A percentile compares a stretch with the other conserved stretches of the same genome.
Evolutionary conservation across 2,888 invertebrate genomes (phyloP).

Genomic region (Vesta saturnalis): DNA sequence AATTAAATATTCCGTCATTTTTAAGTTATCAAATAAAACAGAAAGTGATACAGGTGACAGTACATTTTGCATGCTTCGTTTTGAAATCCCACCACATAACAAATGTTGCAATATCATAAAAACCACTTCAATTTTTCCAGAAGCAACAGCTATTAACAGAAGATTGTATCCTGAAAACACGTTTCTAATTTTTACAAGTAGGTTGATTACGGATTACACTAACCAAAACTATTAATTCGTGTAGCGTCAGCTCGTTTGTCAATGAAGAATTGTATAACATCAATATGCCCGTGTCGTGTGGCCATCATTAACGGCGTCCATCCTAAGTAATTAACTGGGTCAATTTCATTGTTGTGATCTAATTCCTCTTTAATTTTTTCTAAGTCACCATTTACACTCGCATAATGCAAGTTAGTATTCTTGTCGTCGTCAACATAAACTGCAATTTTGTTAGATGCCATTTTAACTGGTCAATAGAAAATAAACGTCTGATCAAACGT

Average conservation of each 20-base stretch:
- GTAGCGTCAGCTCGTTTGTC: constrained; percentile 55
- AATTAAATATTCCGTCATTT: constrained; percentile 53
- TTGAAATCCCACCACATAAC: constrained; percentile 55
- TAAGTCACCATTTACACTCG: constrained; percentile 50
- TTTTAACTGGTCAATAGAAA: no score
- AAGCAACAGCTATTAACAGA: constrained; percentile 54
- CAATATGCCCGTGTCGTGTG: constrained; percentile 52
- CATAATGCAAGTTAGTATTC: constrained; percentile 56
- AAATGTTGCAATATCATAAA: constrained; percentile 53
- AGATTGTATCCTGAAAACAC: constrained; percentile 52
- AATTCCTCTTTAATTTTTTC: constrained; percentile 45
- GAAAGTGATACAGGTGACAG: constrained; percentile 56
- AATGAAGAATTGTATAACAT: constrained; percentile 51
- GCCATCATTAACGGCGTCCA: constrained; percentile 62
- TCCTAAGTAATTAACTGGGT: constrained; percentile 56
- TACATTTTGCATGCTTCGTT: constrained; percentile 52
- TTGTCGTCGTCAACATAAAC: constrained; percentile 53
- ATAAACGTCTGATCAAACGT: no score
- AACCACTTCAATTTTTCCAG: constrained; percentile 54
- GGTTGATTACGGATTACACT: constrained; percentile 24
- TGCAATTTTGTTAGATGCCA: not conserved
- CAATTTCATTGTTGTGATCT: constrained; percentile 46
- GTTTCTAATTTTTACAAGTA: not conserved
- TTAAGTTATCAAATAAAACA: constrained; percentile 51
- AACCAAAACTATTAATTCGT: constrained; percentile 56